Conservation (phyloP, 2,888 invertebrate species). For the Chaetoderma sp. region DNA sequence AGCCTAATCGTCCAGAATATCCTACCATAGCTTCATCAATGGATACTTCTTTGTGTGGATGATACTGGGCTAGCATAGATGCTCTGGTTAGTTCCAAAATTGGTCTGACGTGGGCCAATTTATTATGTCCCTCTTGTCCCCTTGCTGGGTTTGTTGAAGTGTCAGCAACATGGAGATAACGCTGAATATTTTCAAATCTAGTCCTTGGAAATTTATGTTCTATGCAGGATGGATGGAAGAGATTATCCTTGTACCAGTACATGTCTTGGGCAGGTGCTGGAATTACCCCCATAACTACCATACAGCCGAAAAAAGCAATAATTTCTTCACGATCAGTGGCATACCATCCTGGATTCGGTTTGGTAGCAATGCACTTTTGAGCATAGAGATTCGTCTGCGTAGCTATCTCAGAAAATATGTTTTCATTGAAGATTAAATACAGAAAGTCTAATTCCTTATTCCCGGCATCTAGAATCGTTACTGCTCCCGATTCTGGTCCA, state of each 20-base stretch:
- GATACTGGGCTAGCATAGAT: neutral
- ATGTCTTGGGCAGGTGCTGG: neutral
- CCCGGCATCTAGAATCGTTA: neutral
- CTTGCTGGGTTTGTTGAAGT: neutral
- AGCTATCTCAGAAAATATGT: neutral
- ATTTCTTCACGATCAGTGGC: neutral
- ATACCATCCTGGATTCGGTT: neutral
- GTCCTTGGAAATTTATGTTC: neutral
- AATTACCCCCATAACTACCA: neutral
- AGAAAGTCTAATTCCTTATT: neutral
- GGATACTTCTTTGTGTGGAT: neutral
- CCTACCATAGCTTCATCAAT: conserved; percentile 3
- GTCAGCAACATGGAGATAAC: conserved; percentile 1
- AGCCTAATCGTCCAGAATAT: neutral
- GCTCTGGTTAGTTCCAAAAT: neutral
- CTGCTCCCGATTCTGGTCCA: too few relatives aligned
- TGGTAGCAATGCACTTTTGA: neutral
- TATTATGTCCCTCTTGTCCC: neutral
- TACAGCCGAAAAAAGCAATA: neutral
- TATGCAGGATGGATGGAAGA: neutral
- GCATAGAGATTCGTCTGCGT: neutral
- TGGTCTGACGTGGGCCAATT: neutral
- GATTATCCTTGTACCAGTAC: neutral
- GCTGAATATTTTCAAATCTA: neutral
- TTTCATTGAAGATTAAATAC: neutral